A percentile compares a stretch with the other conserved stretches of the same genome.
Conservation (phyloP, 1,140 invertebrate genomes). For the Hyles vespertilio region DNA sequence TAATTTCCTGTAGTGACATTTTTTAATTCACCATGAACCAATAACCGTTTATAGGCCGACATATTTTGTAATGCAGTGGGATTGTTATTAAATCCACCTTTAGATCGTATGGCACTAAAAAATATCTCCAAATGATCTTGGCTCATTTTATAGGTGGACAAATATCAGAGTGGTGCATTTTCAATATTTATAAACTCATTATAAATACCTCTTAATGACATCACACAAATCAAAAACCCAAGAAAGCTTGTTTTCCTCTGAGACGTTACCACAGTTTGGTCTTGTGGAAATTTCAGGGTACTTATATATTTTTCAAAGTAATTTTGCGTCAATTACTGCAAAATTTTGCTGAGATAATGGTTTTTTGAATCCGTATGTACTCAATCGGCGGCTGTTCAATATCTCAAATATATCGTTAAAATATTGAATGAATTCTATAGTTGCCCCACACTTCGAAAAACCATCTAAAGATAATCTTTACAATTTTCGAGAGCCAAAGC, state of each 20-base stretch:
- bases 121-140: constrained; percentile 28
- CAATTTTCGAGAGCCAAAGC: too few relatives aligned
- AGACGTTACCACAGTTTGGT: too few relatives aligned
- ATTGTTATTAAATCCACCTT: constrained; percentile 27
- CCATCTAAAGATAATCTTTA: too few relatives aligned
- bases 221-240: constrained; percentile 17
- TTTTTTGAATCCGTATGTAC: too few relatives aligned
- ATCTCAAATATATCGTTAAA: too few relatives aligned
- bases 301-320: too few relatives aligned
- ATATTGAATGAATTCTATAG: too few relatives aligned
- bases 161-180: constrained; percentile 13
- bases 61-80: constrained; percentile 24
- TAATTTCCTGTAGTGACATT: constrained; percentile 13
- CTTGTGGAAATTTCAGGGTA: too few relatives aligned
- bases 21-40: constrained; percentile 11
- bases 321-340: too few relatives aligned
- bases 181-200: constrained; percentile 9
- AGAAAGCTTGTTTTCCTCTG: constrained; percentile 23
- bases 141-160: constrained; percentile 22
- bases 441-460: too few relatives aligned
- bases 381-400: too few relatives aligned
- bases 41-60: constrained; percentile 18
- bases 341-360: too few relatives aligned
- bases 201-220: constrained; percentile 12
- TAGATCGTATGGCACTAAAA: constrained; percentile 16